These are phyloP conservation scores for Cataglyphis rosenhaueri DNA, from an alignment of 2,888 invertebrate genomes.

Conservation along the genomic window DNA sequence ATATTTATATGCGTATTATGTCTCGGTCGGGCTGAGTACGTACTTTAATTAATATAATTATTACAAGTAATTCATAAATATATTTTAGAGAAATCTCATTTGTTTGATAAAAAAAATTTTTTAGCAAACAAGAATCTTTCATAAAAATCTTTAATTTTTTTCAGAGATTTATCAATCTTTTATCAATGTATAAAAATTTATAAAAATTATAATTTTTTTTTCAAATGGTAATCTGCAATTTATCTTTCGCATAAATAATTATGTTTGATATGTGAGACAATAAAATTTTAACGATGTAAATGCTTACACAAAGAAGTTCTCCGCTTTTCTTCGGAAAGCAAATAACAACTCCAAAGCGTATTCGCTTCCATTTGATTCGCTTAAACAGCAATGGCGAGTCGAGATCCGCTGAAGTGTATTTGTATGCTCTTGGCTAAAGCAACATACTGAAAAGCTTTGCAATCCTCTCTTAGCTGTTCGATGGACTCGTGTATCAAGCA, in stretches of 20 bases:
- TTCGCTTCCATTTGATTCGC: conserved; percentile 31
- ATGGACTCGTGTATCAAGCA: conserved; percentile 36
- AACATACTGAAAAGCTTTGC: conserved; percentile 54
- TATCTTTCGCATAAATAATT: neutral
- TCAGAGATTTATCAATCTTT: neutral
- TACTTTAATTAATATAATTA: conserved; percentile 37
- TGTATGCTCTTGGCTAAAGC: conserved; percentile 54
- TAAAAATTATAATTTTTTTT: neutral
- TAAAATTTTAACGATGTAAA: conserved; percentile 14
- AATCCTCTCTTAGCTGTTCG: conserved; percentile 48
- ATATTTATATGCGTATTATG: neutral
- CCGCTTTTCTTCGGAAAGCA: conserved; percentile 22
- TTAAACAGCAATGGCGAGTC: conserved; percentile 31
- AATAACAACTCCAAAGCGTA: conserved; percentile 10
- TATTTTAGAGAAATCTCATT: neutral
- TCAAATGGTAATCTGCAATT: neutral
- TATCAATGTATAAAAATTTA: neutral
- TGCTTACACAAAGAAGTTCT: neutral
- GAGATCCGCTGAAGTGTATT: conserved; percentile 52
- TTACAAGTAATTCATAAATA: neutral
- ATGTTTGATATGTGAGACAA: neutral
- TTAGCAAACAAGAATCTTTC: neutral
- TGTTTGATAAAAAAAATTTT: neutral
- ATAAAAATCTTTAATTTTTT: neutral
- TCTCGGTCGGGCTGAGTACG: no score